Base-by-base conservation (phyloP, 2,797 vertebrate genomes). In the Acanthurus leucopareius region DNA sequence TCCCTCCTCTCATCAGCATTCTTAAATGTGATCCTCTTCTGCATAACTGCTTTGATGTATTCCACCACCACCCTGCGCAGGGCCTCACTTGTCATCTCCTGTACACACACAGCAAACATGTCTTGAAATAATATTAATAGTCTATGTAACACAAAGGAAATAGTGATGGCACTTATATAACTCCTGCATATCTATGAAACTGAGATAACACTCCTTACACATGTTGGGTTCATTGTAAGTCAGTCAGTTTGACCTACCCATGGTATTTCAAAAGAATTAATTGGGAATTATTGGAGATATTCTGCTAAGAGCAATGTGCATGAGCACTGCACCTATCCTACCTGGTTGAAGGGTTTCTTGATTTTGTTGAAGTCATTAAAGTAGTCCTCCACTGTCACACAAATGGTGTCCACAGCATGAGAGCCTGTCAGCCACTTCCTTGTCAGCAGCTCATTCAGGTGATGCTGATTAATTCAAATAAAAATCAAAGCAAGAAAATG, bases 301-400 rank as follows among this genome's bases (percentile, higher is more conserved):
- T 5, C 7, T 56, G n/a, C 2, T n/a, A 3, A 15, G 22, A 56
- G 48, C 2, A 40, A 7, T 8, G 19, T 48, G 28, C 28, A 32
- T 32, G 28, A 32, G 6, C 7, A 60, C n/a, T 32, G 54, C 38
- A 63, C 10, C 25, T 2, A 2, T 59, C 72, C 2, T 42, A 98
- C 98, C 97, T 97, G 96, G 88, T 96, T 98, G 82, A 96, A 99
- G 1, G 97, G 97, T 66, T 96, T 98, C 91, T 99, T 99, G 87
- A 99, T 98, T 89, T 94, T 98, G 91, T 98, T 96, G 87, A 99
- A 99, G 91, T 99, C 98, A 44, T 97, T 98, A 91, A 99, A 99
- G 91, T 99, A 99, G 90, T 99, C 98, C 85, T 99, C 98, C 78
- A 99, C 96, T 0, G 98, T 99, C 89, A 99, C 97, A 86, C 98